Percentiles rank a stretch among this genome's conserved stretches.
Evolutionary conservation across 2,113 vertebrate genomes (phyloP).

Genomic region (Neofelis nebulosa): DNA sequence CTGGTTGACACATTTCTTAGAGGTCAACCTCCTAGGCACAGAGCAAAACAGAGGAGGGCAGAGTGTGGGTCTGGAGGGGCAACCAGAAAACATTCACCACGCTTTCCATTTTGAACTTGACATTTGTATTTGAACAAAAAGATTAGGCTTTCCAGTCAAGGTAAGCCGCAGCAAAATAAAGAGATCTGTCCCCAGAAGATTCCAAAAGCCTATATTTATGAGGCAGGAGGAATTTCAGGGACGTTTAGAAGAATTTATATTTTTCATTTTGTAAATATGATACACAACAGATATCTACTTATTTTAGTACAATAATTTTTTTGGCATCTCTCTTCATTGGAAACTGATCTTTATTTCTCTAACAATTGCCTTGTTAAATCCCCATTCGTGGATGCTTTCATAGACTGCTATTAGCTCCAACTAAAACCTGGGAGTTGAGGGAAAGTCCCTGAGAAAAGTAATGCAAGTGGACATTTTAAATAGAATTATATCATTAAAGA

Average conservation of each 20-base stretch:
- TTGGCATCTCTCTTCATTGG: constrained; percentile 72
- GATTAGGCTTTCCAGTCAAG: constrained; percentile 65
- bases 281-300: constrained; percentile 74
- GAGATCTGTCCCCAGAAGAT: constrained; percentile 52
- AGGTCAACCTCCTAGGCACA: not conserved
- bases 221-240: constrained; percentile 69
- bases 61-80: not conserved
- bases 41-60: not conserved
- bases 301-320: constrained; percentile 80
- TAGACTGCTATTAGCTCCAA: constrained; percentile 70
- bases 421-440: constrained; percentile 74
- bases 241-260: constrained; percentile 67
- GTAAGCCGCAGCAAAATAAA: constrained; percentile 66
- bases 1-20: not conserved
- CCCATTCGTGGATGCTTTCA: constrained; percentile 74
- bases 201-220: constrained; percentile 53
- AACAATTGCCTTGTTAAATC: constrained; percentile 79
- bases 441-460: constrained; percentile 79
- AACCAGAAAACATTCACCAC: not conserved
- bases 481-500: constrained; percentile 84
- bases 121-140: constrained; percentile 72
- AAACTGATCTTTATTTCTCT: constrained; percentile 81
- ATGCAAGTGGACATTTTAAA: constrained; percentile 81
- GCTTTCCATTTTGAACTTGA: constrained; percentile 67
- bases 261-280: constrained; percentile 79